These are phyloP conservation scores for Drosophila bunnanda DNA, from an alignment of 2,888 invertebrate species.

Conservation along the genomic window DNA sequence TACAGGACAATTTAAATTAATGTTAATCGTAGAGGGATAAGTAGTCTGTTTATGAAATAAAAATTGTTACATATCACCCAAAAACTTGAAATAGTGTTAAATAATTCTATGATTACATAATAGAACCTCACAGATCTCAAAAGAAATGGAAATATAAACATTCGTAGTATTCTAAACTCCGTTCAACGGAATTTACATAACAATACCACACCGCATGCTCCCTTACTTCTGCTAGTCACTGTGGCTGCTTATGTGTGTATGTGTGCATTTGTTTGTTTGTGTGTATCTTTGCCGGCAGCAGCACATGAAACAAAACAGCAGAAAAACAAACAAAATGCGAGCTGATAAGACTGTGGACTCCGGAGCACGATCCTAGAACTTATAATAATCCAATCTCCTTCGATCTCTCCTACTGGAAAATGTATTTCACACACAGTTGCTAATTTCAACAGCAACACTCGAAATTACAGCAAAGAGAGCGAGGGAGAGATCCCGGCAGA, in stretches of 20 bases:
- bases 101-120: background rate
- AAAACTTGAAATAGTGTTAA: background rate
- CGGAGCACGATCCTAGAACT: slow-evolving; percentile 17
- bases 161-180: background rate
- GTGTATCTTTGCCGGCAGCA: slow-evolving; percentile 24
- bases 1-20: too few relatives aligned
- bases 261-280: slow-evolving; percentile 1
- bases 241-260: slow-evolving; percentile 11
- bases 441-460: slow-evolving; percentile 57
- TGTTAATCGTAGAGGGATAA: background rate
- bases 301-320: slow-evolving; percentile 59
- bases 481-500: background rate
- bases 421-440: slow-evolving; percentile 47
- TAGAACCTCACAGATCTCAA: background rate
- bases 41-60: background rate
- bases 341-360: slow-evolving; percentile 58
- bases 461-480: slow-evolving; percentile 49
- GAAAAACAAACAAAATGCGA: slow-evolving; percentile 50
- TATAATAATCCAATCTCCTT: slow-evolving; percentile 19
- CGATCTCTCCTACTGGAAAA: slow-evolving; percentile 16
- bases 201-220: slow-evolving; percentile 24
- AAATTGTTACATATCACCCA: background rate
- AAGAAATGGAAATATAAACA: background rate
- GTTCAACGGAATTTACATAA: slow-evolving; percentile 58
- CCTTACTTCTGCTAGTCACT: slow-evolving; percentile 49